These are phyloP conservation scores for Prunella fulvescens DNA, from an alignment of 2,113 vertebrate species.

Conservation along the genomic window DNA sequence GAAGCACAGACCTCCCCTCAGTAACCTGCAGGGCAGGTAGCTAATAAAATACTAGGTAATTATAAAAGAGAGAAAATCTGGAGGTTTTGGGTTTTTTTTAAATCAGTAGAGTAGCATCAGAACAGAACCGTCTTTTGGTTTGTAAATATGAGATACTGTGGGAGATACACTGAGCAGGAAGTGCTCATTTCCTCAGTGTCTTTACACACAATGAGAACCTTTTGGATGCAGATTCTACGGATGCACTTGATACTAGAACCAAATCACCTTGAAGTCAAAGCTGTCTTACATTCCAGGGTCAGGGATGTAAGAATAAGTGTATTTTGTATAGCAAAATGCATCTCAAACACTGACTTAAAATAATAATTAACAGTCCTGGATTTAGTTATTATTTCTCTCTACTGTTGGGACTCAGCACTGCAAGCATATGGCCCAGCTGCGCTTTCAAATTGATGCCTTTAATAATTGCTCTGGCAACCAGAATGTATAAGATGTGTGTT, in stretches of 20 bases:
- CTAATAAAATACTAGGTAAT: neutral
- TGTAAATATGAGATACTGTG: neutral
- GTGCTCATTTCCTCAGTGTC: neutral
- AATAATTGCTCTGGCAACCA: neutral
- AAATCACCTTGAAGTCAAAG: neutral
- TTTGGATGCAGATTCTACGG: neutral
- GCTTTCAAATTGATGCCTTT: neutral
- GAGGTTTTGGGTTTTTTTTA: fast-evolving
- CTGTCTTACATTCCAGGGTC: neutral
- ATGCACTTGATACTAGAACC: neutral
- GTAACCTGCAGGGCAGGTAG: neutral
- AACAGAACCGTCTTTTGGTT: neutral
- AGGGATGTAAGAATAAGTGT: neutral
- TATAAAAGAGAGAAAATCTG: neutral
- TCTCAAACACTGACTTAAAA: neutral
- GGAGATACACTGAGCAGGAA: neutral
- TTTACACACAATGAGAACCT: neutral
- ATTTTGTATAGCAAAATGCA: neutral
- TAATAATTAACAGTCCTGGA: neutral
- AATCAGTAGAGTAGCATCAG: neutral
- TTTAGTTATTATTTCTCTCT: neutral
- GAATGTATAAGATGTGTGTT: neutral
- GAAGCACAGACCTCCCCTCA: neutral
- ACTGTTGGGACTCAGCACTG: neutral
- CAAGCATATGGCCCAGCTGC: neutral